These are phyloP conservation scores for Spinus pinus DNA, from an alignment of 2,797 vertebrate species.

Conservation along the genomic window DNA sequence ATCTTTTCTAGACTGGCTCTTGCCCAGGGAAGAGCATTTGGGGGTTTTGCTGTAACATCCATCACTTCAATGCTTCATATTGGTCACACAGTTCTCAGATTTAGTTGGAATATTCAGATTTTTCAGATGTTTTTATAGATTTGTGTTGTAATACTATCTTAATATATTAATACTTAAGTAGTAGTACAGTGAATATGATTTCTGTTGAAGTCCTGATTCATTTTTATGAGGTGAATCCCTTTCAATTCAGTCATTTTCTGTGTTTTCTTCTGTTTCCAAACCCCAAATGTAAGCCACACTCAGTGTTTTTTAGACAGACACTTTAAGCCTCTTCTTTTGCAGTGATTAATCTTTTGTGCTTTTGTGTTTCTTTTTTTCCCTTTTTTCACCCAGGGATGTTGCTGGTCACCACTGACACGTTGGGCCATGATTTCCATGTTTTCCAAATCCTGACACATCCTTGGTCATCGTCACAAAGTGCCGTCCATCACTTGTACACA, in stretches of 20 bases:
- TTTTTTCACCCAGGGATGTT: constrained; percentile 86
- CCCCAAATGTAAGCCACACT: neutral
- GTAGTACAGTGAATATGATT: neutral
- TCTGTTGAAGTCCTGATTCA: neutral
- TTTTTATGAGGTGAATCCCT: neutral
- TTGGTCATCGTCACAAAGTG: constrained; percentile 95
- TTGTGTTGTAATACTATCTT: neutral
- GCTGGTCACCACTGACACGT: constrained; percentile 92
- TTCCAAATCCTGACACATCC: constrained; percentile 98
- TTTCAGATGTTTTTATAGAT: neutral
- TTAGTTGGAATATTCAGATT: neutral
- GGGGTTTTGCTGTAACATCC: neutral
- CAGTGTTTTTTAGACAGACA: neutral
- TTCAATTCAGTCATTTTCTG: neutral
- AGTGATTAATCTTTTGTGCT: constrained; percentile 44
- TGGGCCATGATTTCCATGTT: constrained; percentile 97
- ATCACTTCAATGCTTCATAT: neutral
- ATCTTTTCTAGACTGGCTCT: neutral
- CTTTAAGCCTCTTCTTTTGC: neutral
- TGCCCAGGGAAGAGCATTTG: neutral
- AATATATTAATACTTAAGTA: neutral
- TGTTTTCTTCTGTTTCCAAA: neutral
- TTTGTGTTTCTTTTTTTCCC: constrained; percentile 28
- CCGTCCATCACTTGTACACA: constrained; percentile 96
- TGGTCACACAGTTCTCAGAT: neutral